phyloP scores from a whole-genome alignment of 2,888 invertebrate genomes.

The Dynastes hyllus region DNA sequence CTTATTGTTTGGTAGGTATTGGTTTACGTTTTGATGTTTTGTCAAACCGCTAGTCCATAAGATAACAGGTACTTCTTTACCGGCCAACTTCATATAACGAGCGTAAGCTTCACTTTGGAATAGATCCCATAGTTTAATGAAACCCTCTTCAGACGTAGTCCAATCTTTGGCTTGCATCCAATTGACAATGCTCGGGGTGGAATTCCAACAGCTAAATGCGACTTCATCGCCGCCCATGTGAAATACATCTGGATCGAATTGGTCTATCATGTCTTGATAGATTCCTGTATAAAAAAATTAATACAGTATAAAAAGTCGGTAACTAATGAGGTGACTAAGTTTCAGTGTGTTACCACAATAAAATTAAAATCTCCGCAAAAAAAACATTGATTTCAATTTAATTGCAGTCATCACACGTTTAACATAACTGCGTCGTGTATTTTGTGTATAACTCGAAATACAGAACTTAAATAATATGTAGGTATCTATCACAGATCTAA shows the following conservation, averaged over 20 bases:
- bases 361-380: no score
- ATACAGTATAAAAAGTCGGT: no score
- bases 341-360: no score
- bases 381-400: no score
- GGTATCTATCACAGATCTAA: no score
- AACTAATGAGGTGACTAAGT: no score
- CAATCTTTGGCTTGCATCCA: constrained; percentile 75
- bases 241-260: constrained; percentile 84
- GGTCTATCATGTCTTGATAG: constrained; percentile 83
- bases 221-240: constrained; percentile 94
- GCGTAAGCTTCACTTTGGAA: constrained; percentile 83
- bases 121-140: constrained; percentile 81
- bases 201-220: constrained; percentile 83
- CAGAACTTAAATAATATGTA: no score
- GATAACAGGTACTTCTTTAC: constrained; percentile 77
- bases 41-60: constrained; percentile 90
- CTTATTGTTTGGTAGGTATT: constrained; percentile 60
- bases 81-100: constrained; percentile 72
- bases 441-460: no score
- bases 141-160: constrained; percentile 70
- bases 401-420: no score
- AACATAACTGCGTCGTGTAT: no score
- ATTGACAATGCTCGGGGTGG: constrained; percentile 77
- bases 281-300: constrained; percentile 63
- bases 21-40: constrained; percentile 76